phyloP scores from a whole-genome alignment of 2,113 vertebrate species.

The Tautogolabrus adspersus region DNA sequence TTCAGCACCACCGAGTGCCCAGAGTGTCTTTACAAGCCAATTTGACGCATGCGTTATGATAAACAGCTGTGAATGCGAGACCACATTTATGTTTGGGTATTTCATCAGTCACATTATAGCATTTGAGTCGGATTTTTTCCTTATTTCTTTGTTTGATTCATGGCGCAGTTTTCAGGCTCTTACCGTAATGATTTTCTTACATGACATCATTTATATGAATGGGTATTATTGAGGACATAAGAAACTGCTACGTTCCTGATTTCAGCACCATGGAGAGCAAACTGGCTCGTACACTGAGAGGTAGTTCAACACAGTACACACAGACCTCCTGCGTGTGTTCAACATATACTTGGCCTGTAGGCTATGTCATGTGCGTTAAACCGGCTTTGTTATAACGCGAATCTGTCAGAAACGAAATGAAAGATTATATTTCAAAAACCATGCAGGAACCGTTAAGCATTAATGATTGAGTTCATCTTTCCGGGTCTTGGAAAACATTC shows the following conservation, averaged over 20 bases:
- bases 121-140: not conserved
- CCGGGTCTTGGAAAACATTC: too few species aligned
- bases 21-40: not conserved
- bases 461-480: too few species aligned
- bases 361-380: not conserved
- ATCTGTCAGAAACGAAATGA: not conserved
- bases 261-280: slow-evolving; percentile 86
- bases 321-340: not conserved
- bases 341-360: not conserved
- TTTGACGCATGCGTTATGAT: not conserved
- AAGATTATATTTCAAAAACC: not conserved
- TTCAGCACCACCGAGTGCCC: slow-evolving; percentile 10
- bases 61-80: not conserved
- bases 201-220: not conserved
- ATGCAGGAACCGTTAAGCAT: too few species aligned
- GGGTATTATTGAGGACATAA: not conserved
- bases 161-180: not conserved
- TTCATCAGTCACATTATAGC: not conserved
- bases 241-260: not conserved
- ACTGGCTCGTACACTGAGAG: not conserved
- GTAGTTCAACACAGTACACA: not conserved
- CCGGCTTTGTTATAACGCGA: not conserved
- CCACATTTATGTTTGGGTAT: not conserved
- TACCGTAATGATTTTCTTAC: not conserved
- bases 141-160: not conserved